Evolutionary conservation across 2,113 vertebrate genomes (phyloP).

Genomic region (Sminthopsis crassicaudata): DNA sequence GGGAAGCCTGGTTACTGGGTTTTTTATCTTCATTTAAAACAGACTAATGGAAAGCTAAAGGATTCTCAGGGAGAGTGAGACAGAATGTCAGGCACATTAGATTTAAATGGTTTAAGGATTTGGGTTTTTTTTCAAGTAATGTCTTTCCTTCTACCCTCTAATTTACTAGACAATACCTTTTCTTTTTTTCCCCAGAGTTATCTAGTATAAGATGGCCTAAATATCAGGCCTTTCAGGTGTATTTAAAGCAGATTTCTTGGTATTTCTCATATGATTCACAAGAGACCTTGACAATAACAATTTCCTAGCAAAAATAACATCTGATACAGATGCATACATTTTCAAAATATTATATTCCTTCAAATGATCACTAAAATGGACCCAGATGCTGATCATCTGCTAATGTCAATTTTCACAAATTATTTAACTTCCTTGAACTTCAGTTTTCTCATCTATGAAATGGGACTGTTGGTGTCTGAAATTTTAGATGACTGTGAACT

Average conservation of each 20-base stretch:
- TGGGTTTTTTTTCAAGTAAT: neutral
- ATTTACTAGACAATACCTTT: neutral
- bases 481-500: neutral
- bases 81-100: neutral
- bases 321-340: neutral
- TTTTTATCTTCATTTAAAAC: conserved; percentile 16
- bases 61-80: neutral
- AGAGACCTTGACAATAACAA: neutral
- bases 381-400: neutral
- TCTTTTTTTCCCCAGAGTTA: neutral
- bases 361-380: neutral
- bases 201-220: neutral
- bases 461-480: neutral
- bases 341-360: neutral
- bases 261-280: neutral
- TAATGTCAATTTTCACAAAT: neutral
- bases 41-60: conserved; percentile 7
- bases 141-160: too few relatives aligned
- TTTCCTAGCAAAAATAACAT: neutral
- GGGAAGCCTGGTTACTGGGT: neutral
- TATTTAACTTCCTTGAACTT: neutral
- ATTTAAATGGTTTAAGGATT: neutral
- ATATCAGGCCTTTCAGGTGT: neutral
- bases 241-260: neutral
- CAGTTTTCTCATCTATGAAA: neutral